Evolutionary conservation across 1,140 invertebrate genomes (phyloP).

Genomic region (Antheraea mylitta): DNA sequence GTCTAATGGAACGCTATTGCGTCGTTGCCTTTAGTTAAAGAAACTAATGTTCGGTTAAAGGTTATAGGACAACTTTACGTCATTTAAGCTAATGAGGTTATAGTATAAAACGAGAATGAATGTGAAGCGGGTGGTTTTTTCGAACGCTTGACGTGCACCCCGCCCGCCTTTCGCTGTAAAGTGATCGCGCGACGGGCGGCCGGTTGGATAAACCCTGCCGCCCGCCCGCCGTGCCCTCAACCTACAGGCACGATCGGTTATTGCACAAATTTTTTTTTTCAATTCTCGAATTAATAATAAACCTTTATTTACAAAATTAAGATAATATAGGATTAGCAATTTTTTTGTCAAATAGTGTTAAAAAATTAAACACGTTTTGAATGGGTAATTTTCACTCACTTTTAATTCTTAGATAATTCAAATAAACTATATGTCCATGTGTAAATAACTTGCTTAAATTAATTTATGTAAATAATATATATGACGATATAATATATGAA

Average conservation of each 20-base stretch:
- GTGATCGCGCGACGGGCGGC: slow-evolving; percentile 58
- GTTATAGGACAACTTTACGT: slow-evolving; percentile 53
- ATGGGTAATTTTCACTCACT: no score
- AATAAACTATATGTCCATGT: no score
- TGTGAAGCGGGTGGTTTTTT: slow-evolving; percentile 28
- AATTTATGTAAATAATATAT: no score
- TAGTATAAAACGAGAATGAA: slow-evolving; percentile 42
- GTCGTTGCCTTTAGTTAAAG: slow-evolving; percentile 20
- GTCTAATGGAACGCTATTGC: slow-evolving; percentile 38
- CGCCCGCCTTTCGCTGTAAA: slow-evolving; percentile 51
- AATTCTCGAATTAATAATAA: not conserved
- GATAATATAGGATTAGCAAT: no score
- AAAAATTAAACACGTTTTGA: no score
- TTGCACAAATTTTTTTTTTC: not conserved
- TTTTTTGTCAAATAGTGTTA: no score
- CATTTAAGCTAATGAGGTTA: slow-evolving; percentile 66
- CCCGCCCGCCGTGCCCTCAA: no score
- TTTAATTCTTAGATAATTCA: no score
- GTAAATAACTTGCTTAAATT: no score
- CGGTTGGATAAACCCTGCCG: slow-evolving; percentile 20
- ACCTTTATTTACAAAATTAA: not conserved
- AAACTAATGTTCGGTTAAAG: slow-evolving; percentile 34
- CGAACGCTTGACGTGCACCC: slow-evolving; percentile 47
- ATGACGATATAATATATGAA: no score
- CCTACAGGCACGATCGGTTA: not conserved